A percentile compares a stretch with the other conserved stretches of the same genome.
Evolutionary conservation across 2,888 invertebrate genomes (phyloP).

Genomic region (Linnaemya vulpina): DNA sequence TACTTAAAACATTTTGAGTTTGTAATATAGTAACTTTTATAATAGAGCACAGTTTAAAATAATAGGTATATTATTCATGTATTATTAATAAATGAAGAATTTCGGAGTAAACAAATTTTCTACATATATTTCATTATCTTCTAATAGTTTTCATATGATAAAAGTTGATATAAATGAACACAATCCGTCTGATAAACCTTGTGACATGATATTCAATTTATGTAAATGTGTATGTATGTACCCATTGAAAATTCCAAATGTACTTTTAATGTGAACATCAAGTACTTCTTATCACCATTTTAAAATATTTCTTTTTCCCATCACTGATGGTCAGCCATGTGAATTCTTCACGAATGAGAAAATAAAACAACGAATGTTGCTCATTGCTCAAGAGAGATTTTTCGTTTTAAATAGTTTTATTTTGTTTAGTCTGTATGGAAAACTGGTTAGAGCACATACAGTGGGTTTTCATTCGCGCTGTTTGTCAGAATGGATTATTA

Average conservation of each 20-base stretch:
- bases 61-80: too few relatives aligned
- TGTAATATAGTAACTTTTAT: too few relatives aligned
- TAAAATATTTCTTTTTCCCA: neutral
- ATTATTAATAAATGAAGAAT: too few relatives aligned
- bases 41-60: too few relatives aligned
- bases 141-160: too few relatives aligned
- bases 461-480: neutral
- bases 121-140: too few relatives aligned
- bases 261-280: neutral
- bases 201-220: too few relatives aligned
- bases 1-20: too few relatives aligned
- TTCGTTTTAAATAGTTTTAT: neutral
- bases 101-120: too few relatives aligned
- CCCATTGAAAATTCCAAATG: neutral
- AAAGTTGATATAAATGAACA: too few relatives aligned
- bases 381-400: neutral
- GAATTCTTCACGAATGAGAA: neutral
- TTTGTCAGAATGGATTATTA: constrained; percentile 9
- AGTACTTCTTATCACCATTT: neutral
- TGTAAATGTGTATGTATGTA: too few relatives aligned
- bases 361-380: neutral
- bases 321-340: neutral
- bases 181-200: too few relatives aligned
- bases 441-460: neutral
- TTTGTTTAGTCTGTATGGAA: neutral